phyloP scores from a whole-genome alignment of 2,113 vertebrate genomes.

The Petrocephalus zakoni region DNA sequence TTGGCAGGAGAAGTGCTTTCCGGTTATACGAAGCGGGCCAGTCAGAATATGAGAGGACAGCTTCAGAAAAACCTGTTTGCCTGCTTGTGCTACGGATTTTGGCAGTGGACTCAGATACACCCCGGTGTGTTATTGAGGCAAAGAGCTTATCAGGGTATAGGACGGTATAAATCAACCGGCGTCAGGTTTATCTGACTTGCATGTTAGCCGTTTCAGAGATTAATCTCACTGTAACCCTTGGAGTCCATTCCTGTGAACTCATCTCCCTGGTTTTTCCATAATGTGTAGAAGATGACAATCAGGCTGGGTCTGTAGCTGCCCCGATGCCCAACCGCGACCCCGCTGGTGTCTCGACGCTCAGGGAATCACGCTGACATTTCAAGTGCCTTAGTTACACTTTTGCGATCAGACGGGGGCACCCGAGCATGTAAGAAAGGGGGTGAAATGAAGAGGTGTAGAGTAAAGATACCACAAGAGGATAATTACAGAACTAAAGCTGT shows the following conservation, averaged over 20 bases:
- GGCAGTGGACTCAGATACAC: neutral
- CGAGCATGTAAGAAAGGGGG: neutral
- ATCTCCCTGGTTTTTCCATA: neutral
- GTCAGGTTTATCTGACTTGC: neutral
- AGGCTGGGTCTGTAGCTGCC: neutral
- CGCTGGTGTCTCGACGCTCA: neutral
- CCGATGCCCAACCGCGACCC: neutral
- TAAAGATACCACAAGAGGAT: neutral
- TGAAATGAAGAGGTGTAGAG: neutral
- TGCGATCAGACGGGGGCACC: neutral
- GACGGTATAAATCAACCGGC: neutral
- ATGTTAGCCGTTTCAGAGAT: neutral
- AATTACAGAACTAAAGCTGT: neutral
- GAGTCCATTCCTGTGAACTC: neutral
- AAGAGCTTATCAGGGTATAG: neutral
- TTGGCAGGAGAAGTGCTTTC: neutral
- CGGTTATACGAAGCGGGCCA: neutral
- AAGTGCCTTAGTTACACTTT: neutral
- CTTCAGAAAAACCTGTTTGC: neutral
- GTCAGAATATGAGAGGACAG: neutral
- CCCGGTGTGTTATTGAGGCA: neutral
- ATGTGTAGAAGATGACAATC: neutral
- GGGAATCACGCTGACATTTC: neutral
- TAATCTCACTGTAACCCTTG: neutral
- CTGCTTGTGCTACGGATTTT: neutral